Evolutionary conservation across 1,140 invertebrate species (phyloP), one percentile per base, ranked within the genome.

Genomic region (Drosophila subobscura): DNA sequence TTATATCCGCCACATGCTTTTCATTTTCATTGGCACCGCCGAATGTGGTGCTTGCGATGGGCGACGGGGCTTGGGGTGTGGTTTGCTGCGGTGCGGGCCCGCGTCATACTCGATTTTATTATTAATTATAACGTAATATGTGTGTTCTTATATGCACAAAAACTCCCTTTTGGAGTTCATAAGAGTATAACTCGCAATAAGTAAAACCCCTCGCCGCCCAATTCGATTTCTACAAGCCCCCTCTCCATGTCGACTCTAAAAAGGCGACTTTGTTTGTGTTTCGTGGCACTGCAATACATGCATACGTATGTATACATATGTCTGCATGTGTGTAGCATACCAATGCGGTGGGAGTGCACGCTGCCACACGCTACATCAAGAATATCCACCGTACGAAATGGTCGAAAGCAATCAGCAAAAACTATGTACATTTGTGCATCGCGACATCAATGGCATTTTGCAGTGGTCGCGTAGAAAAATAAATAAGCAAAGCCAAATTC

Each of bases 101-200:
- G 49, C 29, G 46, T 41, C 25, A 52, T 45, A 10, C 40, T 12
- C 63, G 33, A 49, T 47, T 50, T 47, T 68, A 68, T 68, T 68
- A 68, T 68, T 68, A 68, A 68, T 68, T 68, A 68, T 56, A 68
- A 42, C 51, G 25, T 56, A 68, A 68, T 68, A 67, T 45, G 55
- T 23, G 42, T 68, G 44, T 56, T 67, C 63, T 68, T 68, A 45
- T 47, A 68, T 25, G 58, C 49, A 29, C 14, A 29, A 33, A 10
- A 33, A 29, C 46, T 50, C 16, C 22, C 23, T 3, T 41, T 58
- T 22, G 46, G 42, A 40, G 50, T 46, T 55, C 25, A 29, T 67
- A 46, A 37, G 33, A 37, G 33, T 37, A 12, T 3, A 37, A 10
- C 10, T 37, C 1, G 33, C 29, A 68, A 47, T 55, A 33, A 67